These are phyloP conservation scores for Harpalus rufipes DNA, from an alignment of 2,888 invertebrate species.

Conservation along the genomic window DNA sequence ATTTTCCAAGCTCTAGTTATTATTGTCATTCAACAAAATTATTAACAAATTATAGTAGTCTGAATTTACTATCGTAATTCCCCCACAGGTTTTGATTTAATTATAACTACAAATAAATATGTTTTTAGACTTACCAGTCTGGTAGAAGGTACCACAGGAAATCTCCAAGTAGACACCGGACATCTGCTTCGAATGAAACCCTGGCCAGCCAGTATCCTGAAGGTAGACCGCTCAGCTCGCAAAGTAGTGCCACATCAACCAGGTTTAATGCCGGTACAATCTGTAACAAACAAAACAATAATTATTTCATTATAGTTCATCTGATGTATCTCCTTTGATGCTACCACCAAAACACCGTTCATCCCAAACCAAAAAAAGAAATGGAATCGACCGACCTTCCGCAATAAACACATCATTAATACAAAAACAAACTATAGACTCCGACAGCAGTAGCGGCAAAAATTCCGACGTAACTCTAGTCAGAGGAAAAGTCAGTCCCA, in stretches of 20 bases:
- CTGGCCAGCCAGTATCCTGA: constrained; percentile 70
- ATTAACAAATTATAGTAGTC: too few relatives aligned
- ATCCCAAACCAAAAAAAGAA: constrained; percentile 16
- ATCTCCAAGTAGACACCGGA: constrained; percentile 29
- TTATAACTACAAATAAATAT: constrained; percentile 9
- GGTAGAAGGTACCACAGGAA: constrained; percentile 58
- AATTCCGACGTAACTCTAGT: constrained; percentile 73
- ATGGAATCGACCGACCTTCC: constrained; percentile 46
- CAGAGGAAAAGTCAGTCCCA: constrained; percentile 78
- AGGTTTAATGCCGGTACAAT: constrained; percentile 67
- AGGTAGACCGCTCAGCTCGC: constrained; percentile 72
- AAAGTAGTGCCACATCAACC: constrained; percentile 69
- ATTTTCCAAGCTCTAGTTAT: too few relatives aligned
- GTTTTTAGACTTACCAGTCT: constrained; percentile 55
- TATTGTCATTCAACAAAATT: too few relatives aligned
- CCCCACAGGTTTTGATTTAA: too few relatives aligned
- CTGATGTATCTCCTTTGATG: constrained; percentile 64
- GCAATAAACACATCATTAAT: constrained; percentile 58
- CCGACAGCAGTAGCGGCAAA: constrained; percentile 63
- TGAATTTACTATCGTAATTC: too few relatives aligned
- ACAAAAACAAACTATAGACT: constrained; percentile 56
- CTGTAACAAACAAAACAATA: background rate
- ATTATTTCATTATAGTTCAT: constrained; percentile 17
- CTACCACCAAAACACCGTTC: constrained; percentile 57
- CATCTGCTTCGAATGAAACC: constrained; percentile 71